Conservation (phyloP, 2,888 invertebrate species). For the Willowsia nigromaculata region DNA sequence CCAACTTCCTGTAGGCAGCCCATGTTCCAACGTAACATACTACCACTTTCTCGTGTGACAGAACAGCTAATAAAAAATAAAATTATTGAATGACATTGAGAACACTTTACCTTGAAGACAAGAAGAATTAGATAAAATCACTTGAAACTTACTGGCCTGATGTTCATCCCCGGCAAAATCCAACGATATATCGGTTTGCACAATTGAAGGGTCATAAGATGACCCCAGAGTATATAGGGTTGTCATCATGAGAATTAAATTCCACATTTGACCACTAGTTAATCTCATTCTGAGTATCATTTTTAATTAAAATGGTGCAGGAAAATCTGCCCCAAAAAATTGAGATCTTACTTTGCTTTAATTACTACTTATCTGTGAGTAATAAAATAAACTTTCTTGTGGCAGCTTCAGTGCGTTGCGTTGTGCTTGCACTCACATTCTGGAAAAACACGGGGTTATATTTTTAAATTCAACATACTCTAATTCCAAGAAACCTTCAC, state of each 20-base stretch:
- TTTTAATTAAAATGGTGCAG: not conserved
- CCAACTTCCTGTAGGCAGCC: conserved; percentile 86
- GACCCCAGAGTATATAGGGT: conserved; percentile 22
- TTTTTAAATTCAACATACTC: not conserved
- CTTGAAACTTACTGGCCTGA: conserved; percentile 55
- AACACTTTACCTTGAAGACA: too few species aligned
- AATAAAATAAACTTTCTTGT: not conserved
- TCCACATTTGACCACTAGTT: conserved; percentile 5
- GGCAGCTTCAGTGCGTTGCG: not conserved
- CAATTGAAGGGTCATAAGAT: conserved; percentile 54
- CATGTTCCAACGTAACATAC: conserved; percentile 91
- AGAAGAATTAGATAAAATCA: too few species aligned
- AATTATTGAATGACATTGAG: not conserved
- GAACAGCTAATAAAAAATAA: conserved; percentile 67
- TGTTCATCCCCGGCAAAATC: conserved; percentile 49
- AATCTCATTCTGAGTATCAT: conserved; percentile 20
- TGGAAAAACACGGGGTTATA: conserved; percentile 9
- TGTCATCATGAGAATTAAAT: not conserved
- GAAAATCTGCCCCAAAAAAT: too few species aligned
- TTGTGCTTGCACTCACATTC: not conserved
- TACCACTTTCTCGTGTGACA: conserved; percentile 86
- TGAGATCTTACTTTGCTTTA: not conserved
- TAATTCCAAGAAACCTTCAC: not conserved
- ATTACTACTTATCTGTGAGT: not conserved
- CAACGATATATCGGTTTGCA: conserved; percentile 47